phyloP scores from a whole-genome alignment of 2,113 vertebrate genomes.

The Furnarius figulus region DNA sequence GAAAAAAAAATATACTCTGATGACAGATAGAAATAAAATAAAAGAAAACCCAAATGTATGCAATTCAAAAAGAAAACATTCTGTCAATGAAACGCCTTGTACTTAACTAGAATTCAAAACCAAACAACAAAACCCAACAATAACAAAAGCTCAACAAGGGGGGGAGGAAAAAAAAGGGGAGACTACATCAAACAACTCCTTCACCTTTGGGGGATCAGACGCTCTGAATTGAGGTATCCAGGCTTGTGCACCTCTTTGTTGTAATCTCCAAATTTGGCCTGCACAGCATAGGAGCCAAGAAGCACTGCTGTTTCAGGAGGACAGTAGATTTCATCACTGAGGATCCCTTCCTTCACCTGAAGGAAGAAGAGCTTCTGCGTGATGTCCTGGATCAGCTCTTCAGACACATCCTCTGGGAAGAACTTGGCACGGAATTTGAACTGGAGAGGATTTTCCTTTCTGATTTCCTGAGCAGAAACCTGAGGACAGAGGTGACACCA shows the following conservation, averaged over 20 bases:
- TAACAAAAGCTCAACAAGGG: not conserved
- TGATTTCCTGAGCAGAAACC: conserved; percentile 92
- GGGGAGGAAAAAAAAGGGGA: too few species aligned
- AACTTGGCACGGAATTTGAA: conserved; percentile 96
- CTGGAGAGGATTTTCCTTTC: conserved; percentile 91
- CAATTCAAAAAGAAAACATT: not conserved
- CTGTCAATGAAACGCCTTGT: not conserved
- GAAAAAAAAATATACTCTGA: not conserved
- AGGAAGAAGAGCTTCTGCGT: conserved; percentile 97
- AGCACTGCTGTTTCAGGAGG: conserved; percentile 95
- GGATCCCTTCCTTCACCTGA: conserved; percentile 92
- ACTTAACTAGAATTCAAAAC: not conserved
- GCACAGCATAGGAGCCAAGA: conserved; percentile 93
- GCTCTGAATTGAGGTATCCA: conserved; percentile 89
- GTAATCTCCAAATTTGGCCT: conserved; percentile 96
- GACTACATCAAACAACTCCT: not conserved
- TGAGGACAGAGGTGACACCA: conserved; percentile 33
- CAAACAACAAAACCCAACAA: not conserved
- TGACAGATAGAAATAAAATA: not conserved
- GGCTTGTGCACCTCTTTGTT: conserved; percentile 84
- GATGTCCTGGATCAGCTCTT: conserved; percentile 95
- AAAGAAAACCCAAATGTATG: not conserved
- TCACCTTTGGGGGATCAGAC: conserved; percentile 92
- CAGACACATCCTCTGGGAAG: conserved; percentile 92
- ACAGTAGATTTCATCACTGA: conserved; percentile 93